Base-by-base conservation (phyloP, 2,888 invertebrate genomes). In the Xanthostigma xanthostigma region DNA sequence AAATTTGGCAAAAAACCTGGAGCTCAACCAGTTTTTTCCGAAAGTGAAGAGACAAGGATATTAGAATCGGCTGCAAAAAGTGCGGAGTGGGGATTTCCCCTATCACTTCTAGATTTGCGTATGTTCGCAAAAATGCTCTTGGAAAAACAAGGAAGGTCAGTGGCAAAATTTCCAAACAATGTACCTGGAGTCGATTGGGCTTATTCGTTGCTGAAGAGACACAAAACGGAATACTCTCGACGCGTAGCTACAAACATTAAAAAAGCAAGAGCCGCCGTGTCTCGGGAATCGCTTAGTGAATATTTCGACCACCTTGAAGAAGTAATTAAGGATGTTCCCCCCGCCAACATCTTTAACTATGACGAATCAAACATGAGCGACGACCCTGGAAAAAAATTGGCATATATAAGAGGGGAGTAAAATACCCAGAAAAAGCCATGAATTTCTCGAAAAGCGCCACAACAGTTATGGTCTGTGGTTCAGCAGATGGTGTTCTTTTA, bases 401-500 rank as follows among this genome's bases (percentile, higher is more conserved):
- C 58, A 41, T 49, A 48, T 46, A 56, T 34, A 56, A 56, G 47
- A 52, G 59, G 44, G 60, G 62, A 11, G 48, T 50, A 4, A 62
- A 62, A 49, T 59, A 67, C 53, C 59, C 61, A 27, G 60, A 64
- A 47, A 51, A 56, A 36, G 55, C 62, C 8, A 51, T 57, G 36
- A 60, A 64, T 47, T 49, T 44, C 27, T 54, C 59, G 3, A 65
- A 66, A 56, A 51, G 51, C 17, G 49, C 55, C 36, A 59, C 53
- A 12, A 59, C 60, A 8, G 49, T 65, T 2, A 64, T 66, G 64
- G 57, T 63, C 50, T 55, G 57, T 52, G 61, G 57, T 8, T 54
- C 59, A 47, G 63, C 64, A 36, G 47, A 52, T 49, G 64, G 65
- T n/a, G 50, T 49, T 27, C 42, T 62, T 8, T 52, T 65, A 41